Base-by-base conservation (phyloP, 2,797 vertebrate species). In the Acrossocheilus fasciatus region DNA sequence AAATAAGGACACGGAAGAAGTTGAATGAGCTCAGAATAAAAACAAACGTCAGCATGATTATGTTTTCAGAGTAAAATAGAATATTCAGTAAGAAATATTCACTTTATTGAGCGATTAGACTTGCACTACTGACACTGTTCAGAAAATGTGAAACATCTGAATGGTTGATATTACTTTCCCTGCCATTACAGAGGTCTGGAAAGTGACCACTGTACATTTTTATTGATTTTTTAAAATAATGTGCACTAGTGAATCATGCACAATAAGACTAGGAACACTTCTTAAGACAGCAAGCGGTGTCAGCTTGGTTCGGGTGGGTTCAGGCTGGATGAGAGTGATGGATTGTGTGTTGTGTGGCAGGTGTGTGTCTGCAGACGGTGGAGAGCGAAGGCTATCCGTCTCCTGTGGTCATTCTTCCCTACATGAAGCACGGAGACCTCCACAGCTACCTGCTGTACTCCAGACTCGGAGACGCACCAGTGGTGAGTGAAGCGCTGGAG, bases 371-470 rank as follows among this genome's bases (percentile, higher is more conserved):
- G 86, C 97, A 98, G 96, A 97, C 96, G 3, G 96, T 97, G 2
- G 97, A 98, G 91, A 96, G 96, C n/a, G 97, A 98, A 89, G 97
- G 97, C 0, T 98, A 96, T 87, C 97, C 97, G 0, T 97, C 97
- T 8, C 97, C 97, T 1, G 97, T 98, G 86, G 97, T 98, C 84
- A 98, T 98, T 87, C 92, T 98, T 73, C 97, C 97, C 3, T 98
- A 97, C 87, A 98, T 98, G 97, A 97, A 98, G 36, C 97, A 98
- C 0, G 97, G 97, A 68, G 97, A 98, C 89, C 95, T 98, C 50
- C 97, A 98, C 93, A 98, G 97, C 88, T 98, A 97, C 91, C 96
- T 98, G 89, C 96, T 98, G 0, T 98, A 97, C 89, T 98, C 97
- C 0, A 93, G 97, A 23, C 96, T 98, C 0, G 97, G 97, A 62